Base-by-base conservation (phyloP, 2,113 vertebrate species). In the Ophiodon elongatus region DNA sequence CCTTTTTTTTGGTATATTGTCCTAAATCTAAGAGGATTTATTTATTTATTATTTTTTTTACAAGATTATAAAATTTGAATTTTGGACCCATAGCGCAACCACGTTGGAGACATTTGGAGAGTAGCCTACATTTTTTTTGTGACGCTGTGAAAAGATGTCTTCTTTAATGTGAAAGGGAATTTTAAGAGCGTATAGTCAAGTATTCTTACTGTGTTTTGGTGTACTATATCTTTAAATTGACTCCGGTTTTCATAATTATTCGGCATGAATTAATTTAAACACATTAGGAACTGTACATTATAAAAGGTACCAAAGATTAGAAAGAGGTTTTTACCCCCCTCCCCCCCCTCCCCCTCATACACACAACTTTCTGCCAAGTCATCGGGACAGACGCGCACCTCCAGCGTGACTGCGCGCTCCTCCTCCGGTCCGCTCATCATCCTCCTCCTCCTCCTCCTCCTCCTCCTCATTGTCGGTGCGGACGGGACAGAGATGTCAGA, bases 291-390 rank as follows among this genome's bases (percentile, higher is more conserved):
- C 62, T 19, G n/a, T 1, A 41, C 17, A 52, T 29, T 19, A 41
- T 54, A 2, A 43, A 4, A 33, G 2, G 17, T 5, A 15, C 10
- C 0, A 7, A 4, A 2, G 11, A 13, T n/a, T 9, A 15, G 1
- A 37, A 17, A 9, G 4, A 45, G 15, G 4, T 66, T 17, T 69
- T 8, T 7, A 0, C 69, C 3, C 37, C 47, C 57, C 31, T 15
- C 52, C 69, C 2, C 43, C 47, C 57, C 31, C 15, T 45, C 66
- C 62, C 2, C 41, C 23, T 77, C 50, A n/a, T n/a, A n/a, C 69
- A 4, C 21, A 50, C 50, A 80, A 85, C 87, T 79, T 90, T 78
- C 33, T 90, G 93, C 82, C 57, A 57, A 92, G 88, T 94, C 91
- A 94, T 83, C 60, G 41, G 45, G 50, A 83, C 85, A 50, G 15